Evolutionary conservation across 2,113 vertebrate genomes (phyloP).

Genomic region (Felis chaus): DNA sequence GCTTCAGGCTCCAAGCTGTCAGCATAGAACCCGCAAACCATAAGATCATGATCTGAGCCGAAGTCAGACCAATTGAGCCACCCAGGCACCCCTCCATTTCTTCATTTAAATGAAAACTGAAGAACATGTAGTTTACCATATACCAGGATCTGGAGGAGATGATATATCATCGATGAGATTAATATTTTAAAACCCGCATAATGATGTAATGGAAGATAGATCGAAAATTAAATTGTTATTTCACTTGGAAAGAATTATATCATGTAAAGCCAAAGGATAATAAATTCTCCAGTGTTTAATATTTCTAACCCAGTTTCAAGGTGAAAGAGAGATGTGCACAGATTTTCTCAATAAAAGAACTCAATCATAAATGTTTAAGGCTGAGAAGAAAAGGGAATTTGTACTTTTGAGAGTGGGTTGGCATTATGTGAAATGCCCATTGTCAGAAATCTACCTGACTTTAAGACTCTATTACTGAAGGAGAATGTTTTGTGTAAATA

Average conservation of each 20-base stretch:
- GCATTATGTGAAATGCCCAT: neutral
- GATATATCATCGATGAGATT: neutral
- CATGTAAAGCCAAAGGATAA: neutral
- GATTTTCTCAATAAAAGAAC: neutral
- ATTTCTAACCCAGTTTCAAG: constrained; percentile 40
- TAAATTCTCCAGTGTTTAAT: neutral
- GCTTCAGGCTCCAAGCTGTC: no score
- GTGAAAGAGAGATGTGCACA: neutral
- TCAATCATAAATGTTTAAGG: neutral
- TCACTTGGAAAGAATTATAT: neutral
- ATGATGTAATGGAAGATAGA: neutral
- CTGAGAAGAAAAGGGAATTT: neutral
- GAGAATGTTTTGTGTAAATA: neutral
- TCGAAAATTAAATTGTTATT: neutral
- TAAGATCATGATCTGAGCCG: no score
- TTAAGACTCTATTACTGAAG: neutral
- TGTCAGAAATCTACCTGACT: neutral
- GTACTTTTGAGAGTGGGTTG: neutral
- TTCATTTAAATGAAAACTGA: neutral
- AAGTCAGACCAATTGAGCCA: no score
- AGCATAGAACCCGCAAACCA: no score
- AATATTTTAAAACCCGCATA: neutral
- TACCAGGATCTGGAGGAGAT: neutral
- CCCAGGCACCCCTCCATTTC: neutral
- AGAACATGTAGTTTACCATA: neutral